Base-by-base conservation (phyloP, 1,140 invertebrate genomes). In the Megalopta genalis region DNA sequence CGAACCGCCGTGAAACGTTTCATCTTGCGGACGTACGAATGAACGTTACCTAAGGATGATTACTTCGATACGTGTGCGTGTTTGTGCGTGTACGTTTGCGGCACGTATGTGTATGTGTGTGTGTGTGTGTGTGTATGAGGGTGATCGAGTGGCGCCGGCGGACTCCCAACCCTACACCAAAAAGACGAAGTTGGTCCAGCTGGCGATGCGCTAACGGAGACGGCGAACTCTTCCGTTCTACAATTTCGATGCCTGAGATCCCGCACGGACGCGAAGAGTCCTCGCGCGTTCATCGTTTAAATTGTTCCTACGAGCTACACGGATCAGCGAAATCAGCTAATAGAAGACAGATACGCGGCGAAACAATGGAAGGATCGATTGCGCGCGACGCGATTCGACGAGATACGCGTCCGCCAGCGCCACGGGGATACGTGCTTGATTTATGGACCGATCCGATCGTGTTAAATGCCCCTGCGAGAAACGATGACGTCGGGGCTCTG, bases 11-110 rank as follows among this genome's bases (percentile, higher is more conserved):
- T 64, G 68, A 71, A 91, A 91, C 88, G 80, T 88, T 88, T 90
- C 87, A 86, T 92, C 90, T 91, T 92, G 91, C 90, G 83, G 85
- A 89, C 89, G 90, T 91, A 91, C 82, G 60, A n/a, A 54, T 68
- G 8, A 52, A 81, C 39, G 49, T 85, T 72, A 84, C 68, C 77
- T 84, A 86, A 63, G 32, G 81, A 86, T 80, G 67, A 88, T 86
- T 73, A 81, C 67, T 70, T 63, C 72, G 65, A 80, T 84, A 85
- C 52, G 79, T 69, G 80, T 52, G 49, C 18, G 49, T 52, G 16
- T 52, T 16, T 3, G 49, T 10, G 42, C 42, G 42, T 46, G 42
- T 46, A 9, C 12, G 42, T n/a, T n/a, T n/a, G n/a, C n/a, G n/a
- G n/a, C n/a, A n/a, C n/a, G n/a, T n/a, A n/a, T n/a, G n/a, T n/a